Base-by-base conservation (phyloP, 2,113 vertebrate genomes). In the Neogale vison region DNA sequence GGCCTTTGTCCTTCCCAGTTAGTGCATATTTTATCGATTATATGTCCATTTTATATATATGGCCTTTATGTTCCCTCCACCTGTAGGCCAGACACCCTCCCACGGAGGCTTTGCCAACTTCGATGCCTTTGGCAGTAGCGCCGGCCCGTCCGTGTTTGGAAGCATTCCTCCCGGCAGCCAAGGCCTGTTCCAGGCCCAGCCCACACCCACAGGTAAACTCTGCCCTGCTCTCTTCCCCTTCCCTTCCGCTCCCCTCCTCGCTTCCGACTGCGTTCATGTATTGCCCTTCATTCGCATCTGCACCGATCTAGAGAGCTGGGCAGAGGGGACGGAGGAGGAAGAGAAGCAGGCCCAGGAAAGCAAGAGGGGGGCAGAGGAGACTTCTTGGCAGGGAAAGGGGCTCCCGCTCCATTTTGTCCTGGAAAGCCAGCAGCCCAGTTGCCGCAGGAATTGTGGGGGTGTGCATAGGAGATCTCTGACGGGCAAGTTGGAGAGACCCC, bases 71-170 rank as follows among this genome's bases (percentile, higher is more conserved):
- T 96, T 63, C 34, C 12, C 4, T 96, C 80, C 29, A 26, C 81
- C 85, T 71, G 0, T 83, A 98, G 98, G 96, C 92, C 98, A 98
- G 86, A 96, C 88, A 20, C 92, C 98, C 42, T 96, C 97, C 61
- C 98, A 96, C 0, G 80, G 98, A 6, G 81, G 97, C 67, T 98
- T 98, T 42, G 96, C 98, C 95, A 97, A 95, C 77, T 98, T 98
- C 3, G 98, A 98, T 84, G 98, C 98, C 90, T 98, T 98, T 79
- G 88, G 98, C 14, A 83, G 95, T 50, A 90, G 96, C 55, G 95
- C 97, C 0, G 42, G 95, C 34, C 18, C 92, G 2, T 90, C 95
- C 36, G 82, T 95, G 1, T 98, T 98, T 6, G 98, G 98, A 74
- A 96, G 91, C 39, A 65, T 98, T 17, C 84, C 97, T 86, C 89